Conservation (phyloP, 2,113 vertebrate species). For the Grantiella picta region DNA sequence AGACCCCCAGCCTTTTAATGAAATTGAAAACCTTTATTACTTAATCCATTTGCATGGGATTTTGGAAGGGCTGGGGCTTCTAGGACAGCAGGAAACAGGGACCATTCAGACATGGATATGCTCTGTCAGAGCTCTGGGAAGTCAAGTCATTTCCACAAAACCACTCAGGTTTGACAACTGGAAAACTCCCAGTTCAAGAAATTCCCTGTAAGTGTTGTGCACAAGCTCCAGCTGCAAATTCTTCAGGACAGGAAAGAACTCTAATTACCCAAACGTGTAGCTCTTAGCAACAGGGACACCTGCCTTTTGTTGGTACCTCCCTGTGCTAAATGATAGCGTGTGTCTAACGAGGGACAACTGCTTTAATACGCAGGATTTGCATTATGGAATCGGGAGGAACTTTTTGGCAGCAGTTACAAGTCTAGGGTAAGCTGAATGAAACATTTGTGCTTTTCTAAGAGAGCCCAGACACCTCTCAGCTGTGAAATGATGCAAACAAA, state of each 20-base stretch:
- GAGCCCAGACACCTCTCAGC: background rate
- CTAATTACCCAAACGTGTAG: background rate
- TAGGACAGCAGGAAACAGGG: background rate
- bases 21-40: background rate
- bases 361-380: background rate
- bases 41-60: background rate
- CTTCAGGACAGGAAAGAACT: background rate
- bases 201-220: background rate
- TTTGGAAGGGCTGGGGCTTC: background rate
- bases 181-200: background rate
- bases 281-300: too few species aligned
- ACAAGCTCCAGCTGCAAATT: background rate
- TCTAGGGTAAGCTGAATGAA: background rate
- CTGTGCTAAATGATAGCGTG: accelerated
- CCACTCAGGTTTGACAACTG: background rate
- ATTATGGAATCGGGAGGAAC: background rate
- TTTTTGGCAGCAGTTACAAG: background rate
- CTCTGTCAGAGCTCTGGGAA: background rate
- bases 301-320: background rate
- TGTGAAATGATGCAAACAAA: background rate
- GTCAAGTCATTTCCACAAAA: background rate
- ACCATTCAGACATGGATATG: background rate
- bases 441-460: background rate
- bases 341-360: background rate
- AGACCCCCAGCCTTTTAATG: background rate